Evolutionary conservation across 2,113 vertebrate species (phyloP).

Genomic region (Balaenoptera acutorostrata): DNA sequence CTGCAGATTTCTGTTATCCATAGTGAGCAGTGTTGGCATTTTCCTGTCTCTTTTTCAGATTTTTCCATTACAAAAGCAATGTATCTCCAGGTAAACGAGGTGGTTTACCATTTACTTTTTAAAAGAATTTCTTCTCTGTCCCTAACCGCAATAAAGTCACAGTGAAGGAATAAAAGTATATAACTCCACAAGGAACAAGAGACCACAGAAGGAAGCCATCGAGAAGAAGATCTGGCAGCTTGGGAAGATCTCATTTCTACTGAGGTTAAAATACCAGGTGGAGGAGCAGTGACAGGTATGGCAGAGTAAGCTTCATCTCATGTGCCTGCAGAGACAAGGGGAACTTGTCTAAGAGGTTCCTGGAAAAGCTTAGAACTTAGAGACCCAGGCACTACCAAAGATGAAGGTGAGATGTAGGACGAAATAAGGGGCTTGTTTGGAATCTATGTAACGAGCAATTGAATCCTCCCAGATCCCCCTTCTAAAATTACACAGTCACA

Average conservation of each 20-base stretch:
- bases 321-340: not conserved
- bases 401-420: not conserved
- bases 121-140: not conserved
- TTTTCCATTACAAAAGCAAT: conserved; percentile 22
- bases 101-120: not conserved
- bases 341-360: no score
- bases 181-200: not conserved
- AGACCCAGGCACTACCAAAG: not conserved
- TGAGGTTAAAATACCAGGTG: not conserved
- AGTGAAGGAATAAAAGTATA: not conserved
- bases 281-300: not conserved
- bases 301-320: not conserved
- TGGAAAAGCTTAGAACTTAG: not conserved
- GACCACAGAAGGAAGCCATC: not conserved
- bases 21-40: not conserved
- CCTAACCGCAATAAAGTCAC: not conserved
- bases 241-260: not conserved
- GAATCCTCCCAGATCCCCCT: not conserved
- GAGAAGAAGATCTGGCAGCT: not conserved
- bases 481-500: not conserved
- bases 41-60: not conserved
- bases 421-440: not conserved
- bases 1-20: not conserved
- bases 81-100: not conserved
- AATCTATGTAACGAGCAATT: not conserved